Evolutionary conservation across 2,113 vertebrate species (phyloP).

Genomic region (Misgurnus mizolepis): DNA sequence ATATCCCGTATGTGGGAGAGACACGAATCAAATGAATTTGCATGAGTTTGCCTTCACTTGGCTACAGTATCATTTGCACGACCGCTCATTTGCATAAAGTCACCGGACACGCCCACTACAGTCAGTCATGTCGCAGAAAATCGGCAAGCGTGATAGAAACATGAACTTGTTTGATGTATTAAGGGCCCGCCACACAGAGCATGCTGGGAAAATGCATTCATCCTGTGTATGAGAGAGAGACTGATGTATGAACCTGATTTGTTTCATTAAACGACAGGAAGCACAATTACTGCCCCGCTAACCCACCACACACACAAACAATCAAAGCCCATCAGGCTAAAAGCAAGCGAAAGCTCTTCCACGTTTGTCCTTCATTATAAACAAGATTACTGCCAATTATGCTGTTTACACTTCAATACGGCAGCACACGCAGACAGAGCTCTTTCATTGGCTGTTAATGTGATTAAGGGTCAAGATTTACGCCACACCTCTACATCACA

Average conservation of each 20-base stretch:
- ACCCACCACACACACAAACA: not conserved
- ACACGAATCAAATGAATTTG: too few species aligned
- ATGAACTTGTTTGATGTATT: too few species aligned
- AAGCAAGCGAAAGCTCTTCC: conserved; percentile 34
- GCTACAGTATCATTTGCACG: not conserved
- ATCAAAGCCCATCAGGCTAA: conserved; percentile 34
- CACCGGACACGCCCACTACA: not conserved
- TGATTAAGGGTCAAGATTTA: conserved; percentile 38
- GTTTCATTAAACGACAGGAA: conserved; percentile 54
- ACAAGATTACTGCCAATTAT: conserved; percentile 51
- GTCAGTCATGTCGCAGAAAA: too few species aligned
- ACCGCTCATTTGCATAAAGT: conserved; percentile 5
- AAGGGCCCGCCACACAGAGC: too few species aligned
- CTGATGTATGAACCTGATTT: conserved; percentile 21
- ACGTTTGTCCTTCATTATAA: conserved; percentile 51
- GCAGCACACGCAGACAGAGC: conserved; percentile 7
- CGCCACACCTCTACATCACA: not conserved
- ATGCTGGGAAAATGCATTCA: not conserved
- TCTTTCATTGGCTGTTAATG: conserved; percentile 34
- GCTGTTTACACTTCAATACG: conserved; percentile 39
- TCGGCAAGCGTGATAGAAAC: too few species aligned
- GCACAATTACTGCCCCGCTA: conserved; percentile 14
- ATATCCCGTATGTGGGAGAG: too few species aligned
- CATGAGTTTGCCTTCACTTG: too few species aligned
- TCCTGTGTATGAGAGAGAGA: not conserved